These are phyloP conservation scores for Galaxias olidus DNA, from an alignment of 2,797 vertebrate genomes.

Conservation along the genomic window DNA sequence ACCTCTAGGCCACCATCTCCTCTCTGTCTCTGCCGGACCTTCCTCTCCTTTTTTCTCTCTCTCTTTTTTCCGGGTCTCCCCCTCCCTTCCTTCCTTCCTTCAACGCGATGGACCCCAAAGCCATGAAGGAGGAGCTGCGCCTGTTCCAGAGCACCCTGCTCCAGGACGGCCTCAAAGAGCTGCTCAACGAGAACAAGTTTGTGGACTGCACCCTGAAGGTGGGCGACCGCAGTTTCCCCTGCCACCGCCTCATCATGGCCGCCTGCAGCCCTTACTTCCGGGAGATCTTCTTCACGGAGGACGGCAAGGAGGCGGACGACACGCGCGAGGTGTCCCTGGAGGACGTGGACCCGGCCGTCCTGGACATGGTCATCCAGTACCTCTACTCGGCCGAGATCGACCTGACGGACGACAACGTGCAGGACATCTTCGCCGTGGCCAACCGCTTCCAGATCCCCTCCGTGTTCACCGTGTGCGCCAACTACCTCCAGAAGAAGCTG, in stretches of 20 bases:
- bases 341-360: conserved; percentile 84
- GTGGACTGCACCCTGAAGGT: conserved; percentile 97
- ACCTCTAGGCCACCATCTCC: conserved; percentile 74
- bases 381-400: conserved; percentile 96
- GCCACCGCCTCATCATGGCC: conserved; percentile 94
- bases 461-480: conserved; percentile 95
- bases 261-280: conserved; percentile 99
- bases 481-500: conserved; percentile 95
- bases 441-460: conserved; percentile 98
- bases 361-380: conserved; percentile 93
- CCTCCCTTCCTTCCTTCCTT: conserved; percentile 32
- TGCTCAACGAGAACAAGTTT: conserved; percentile 97
- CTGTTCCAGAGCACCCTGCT: conserved; percentile 98
- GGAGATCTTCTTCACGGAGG: conserved; percentile 94
- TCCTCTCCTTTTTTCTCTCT: conserved; percentile 2
- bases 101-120: conserved; percentile 86
- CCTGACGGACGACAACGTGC: conserved; percentile 92
- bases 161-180: conserved; percentile 96
- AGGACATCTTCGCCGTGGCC: conserved; percentile 94
- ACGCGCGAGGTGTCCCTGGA: conserved; percentile 90
- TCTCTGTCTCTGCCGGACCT: conserved; percentile 41
- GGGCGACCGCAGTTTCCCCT: conserved; percentile 91
- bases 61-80: not conserved
- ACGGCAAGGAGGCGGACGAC: conserved; percentile 87
- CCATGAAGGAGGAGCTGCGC: conserved; percentile 95